phyloP scores from a whole-genome alignment of 2,797 vertebrate genomes.

The Ceryle rudis region DNA sequence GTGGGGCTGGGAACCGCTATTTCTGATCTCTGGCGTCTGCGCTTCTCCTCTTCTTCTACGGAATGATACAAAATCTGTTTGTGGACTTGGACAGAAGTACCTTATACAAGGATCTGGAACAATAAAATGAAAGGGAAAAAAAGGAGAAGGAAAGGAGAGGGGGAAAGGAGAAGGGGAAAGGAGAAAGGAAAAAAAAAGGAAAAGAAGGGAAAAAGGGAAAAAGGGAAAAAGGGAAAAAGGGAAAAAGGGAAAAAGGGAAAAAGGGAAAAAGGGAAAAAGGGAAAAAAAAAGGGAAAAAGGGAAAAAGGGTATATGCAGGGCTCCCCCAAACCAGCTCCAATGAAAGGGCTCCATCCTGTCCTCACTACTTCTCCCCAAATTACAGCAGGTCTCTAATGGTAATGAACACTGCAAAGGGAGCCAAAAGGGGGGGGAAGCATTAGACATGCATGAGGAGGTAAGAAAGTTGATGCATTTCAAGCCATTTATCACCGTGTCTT shows the following conservation, averaged over 20 bases:
- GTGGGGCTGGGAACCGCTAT: not conserved
- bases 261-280: too few species aligned
- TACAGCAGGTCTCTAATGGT: not conserved
- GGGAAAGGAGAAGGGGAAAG: too few species aligned
- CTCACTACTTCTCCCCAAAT: not conserved
- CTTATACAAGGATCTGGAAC: not conserved
- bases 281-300: too few species aligned
- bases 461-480: not conserved
- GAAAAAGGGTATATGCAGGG: not conserved
- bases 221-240: too few species aligned
- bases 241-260: too few species aligned
- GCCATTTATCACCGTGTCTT: not conserved
- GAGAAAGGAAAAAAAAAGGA: too few species aligned
- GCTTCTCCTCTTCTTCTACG: not conserved
- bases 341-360: not conserved
- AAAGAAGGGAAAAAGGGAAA: not conserved
- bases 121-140: too few species aligned
- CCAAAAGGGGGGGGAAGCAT: rapidly evolving
- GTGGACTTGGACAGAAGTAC: not conserved
- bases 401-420: not conserved
- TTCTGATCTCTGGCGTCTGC: not conserved
- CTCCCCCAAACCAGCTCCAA: too few species aligned
- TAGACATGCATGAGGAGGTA: not conserved
- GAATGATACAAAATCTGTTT: rapidly evolving
- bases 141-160: too few species aligned